Evolutionary conservation across 1,140 invertebrate species (phyloP).

Genomic region (Catajapyx aquilonaris): DNA sequence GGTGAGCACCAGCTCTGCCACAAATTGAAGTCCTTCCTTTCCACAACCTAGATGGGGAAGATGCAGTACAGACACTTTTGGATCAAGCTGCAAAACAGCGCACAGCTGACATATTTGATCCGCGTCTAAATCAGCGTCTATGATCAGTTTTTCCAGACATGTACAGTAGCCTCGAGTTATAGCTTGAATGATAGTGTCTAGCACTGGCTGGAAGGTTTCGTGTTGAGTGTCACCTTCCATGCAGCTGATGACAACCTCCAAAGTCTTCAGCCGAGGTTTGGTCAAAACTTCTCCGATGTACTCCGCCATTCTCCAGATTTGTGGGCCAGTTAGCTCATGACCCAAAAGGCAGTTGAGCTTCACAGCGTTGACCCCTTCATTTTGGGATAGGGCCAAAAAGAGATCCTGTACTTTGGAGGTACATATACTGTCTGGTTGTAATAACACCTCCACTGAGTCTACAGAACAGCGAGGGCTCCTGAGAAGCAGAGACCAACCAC

Average conservation of each 20-base stretch:
- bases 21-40: constrained; percentile 25
- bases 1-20: constrained; percentile 23
- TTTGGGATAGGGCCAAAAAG: constrained; percentile 21
- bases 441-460: constrained; percentile 25
- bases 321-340: constrained; percentile 23
- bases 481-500: constrained; percentile 25
- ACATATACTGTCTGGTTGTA: constrained; percentile 21
- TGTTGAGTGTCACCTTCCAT: constrained; percentile 26
- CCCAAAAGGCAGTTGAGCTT: constrained; percentile 25
- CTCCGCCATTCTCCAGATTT: constrained; percentile 21
- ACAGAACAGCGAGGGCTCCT: constrained; percentile 22
- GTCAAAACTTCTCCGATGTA: constrained; percentile 23
- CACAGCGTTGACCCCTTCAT: constrained; percentile 24
- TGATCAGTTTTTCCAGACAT: constrained; percentile 22
- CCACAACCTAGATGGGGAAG: constrained; percentile 32
- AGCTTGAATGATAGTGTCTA: constrained; percentile 26
- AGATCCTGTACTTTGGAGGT: constrained; percentile 20
- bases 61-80: constrained; percentile 27
- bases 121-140: constrained; percentile 29
- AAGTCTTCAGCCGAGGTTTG: constrained; percentile 23
- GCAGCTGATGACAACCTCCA: constrained; percentile 28
- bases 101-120: constrained; percentile 27
- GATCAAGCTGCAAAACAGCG: constrained; percentile 21
- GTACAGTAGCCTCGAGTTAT: constrained; percentile 19
- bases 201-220: constrained; percentile 24